Evolutionary conservation across 2,797 vertebrate genomes (phyloP).

Genomic region (Sebastes steindachneri): DNA sequence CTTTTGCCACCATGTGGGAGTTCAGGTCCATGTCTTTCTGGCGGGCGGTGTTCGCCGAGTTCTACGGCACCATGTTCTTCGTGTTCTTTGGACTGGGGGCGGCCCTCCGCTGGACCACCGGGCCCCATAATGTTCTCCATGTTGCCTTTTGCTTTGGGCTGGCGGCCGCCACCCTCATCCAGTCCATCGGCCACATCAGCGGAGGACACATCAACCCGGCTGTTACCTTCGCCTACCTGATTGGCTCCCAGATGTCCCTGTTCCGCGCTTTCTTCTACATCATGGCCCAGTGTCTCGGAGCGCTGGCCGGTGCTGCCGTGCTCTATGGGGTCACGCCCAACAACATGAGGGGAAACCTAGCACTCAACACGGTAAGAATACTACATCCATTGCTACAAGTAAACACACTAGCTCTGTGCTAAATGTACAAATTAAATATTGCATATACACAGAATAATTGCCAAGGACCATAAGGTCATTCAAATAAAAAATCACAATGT

Average conservation of each 20-base stretch:
- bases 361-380: constrained; percentile 90
- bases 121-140: constrained; percentile 88
- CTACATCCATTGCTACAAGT: not conserved
- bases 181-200: constrained; percentile 92
- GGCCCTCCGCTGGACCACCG: constrained; percentile 90
- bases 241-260: constrained; percentile 94
- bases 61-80: constrained; percentile 89
- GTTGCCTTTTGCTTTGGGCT: constrained; percentile 93
- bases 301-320: constrained; percentile 90
- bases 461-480: not conserved
- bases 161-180: constrained; percentile 91
- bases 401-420: not conserved
- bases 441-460: not conserved
- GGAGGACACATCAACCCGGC: constrained; percentile 96
- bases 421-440: not conserved
- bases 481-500: not conserved
- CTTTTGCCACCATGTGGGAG: constrained; percentile 91
- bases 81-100: constrained; percentile 93
- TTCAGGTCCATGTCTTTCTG: constrained; percentile 94
- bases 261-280: constrained; percentile 93
- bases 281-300: constrained; percentile 91
- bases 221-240: constrained; percentile 92
- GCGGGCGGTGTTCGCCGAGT: constrained; percentile 94
- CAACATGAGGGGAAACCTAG: constrained; percentile 91
- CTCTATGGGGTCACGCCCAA: constrained; percentile 92